These are phyloP conservation scores for Hyphantria cunea DNA, from an alignment of 1,140 invertebrate genomes.

Conservation along the genomic window DNA sequence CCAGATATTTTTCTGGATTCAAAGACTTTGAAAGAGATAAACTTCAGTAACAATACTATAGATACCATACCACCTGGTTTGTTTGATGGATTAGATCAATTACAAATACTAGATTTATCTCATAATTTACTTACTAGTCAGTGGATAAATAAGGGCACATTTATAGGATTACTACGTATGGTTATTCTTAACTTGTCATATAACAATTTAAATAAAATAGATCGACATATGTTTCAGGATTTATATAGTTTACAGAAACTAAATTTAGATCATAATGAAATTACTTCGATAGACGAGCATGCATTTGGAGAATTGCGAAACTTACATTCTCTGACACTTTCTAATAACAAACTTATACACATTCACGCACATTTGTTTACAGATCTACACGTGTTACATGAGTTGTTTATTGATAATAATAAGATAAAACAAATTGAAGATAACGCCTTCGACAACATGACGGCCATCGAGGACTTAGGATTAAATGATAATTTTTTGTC, in stretches of 20 bases:
- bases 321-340: slow-evolving; percentile 88
- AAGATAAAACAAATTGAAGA: slow-evolving; percentile 86
- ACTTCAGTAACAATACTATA: slow-evolving; percentile 91
- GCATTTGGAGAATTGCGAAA: slow-evolving; percentile 89
- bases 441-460: slow-evolving; percentile 90
- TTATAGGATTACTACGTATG: slow-evolving; percentile 87
- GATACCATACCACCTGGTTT: slow-evolving; percentile 89
- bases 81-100: slow-evolving; percentile 88
- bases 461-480: slow-evolving; percentile 90
- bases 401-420: slow-evolving; percentile 90
- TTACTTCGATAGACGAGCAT: slow-evolving; percentile 87
- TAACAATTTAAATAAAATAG: slow-evolving; percentile 88
- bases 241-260: slow-evolving; percentile 89
- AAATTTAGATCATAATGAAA: slow-evolving; percentile 89
- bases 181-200: slow-evolving; percentile 89
- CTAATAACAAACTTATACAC: slow-evolving; percentile 86
- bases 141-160: slow-evolving; percentile 91
- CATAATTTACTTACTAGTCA: slow-evolving; percentile 89
- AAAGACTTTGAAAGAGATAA: slow-evolving; percentile 86
- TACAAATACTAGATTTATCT: slow-evolving; percentile 90
- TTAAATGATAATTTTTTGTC: slow-evolving; percentile 89
- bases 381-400: slow-evolving; percentile 87
- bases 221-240: slow-evolving; percentile 88
- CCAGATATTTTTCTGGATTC: slow-evolving; percentile 88
- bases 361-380: slow-evolving; percentile 87